Evolutionary conservation across 2,888 invertebrate species (phyloP).

Genomic region (Oeneis ivallda): DNA sequence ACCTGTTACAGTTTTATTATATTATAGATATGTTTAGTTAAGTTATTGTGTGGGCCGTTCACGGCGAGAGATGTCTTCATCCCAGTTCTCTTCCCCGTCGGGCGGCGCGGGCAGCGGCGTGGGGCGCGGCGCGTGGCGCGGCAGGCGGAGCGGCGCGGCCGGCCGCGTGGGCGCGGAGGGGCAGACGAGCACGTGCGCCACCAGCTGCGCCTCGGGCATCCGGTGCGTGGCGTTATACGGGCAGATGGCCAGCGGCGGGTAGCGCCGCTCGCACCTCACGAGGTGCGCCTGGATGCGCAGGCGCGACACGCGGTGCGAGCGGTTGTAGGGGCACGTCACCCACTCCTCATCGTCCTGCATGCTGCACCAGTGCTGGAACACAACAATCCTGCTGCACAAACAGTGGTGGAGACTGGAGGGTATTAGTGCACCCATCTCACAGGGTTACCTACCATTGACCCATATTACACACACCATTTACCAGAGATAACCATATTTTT

Average conservation of each 20-base stretch:
- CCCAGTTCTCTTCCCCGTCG: not conserved
- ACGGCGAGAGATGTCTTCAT: too few species aligned
- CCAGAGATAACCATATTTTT: too few species aligned
- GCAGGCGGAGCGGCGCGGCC: not conserved
- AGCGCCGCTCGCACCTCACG: constrained; percentile 75
- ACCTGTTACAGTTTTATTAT: too few species aligned
- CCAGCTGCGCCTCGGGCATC: constrained; percentile 61
- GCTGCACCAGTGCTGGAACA: too few species aligned
- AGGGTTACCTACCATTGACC: too few species aligned
- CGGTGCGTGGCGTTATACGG: constrained; percentile 81
- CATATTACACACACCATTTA: too few species aligned
- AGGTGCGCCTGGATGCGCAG: constrained; percentile 79
- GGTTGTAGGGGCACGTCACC: constrained; percentile 80
- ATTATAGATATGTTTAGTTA: too few species aligned
- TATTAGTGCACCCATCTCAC: too few species aligned
- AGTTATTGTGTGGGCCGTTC: too few species aligned
- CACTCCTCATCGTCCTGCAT: constrained; percentile 60
- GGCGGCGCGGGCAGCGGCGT: too few species aligned
- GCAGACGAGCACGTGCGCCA: constrained; percentile 48
- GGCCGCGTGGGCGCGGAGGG: constrained; percentile 35
- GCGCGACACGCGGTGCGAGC: constrained; percentile 70
- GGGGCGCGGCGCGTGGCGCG: not conserved
- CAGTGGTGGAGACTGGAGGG: too few species aligned
- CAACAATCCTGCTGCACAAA: too few species aligned
- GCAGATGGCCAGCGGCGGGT: constrained; percentile 70